phyloP scores from a whole-genome alignment of 2,888 invertebrate species.

The Colostygia pectinataria region DNA sequence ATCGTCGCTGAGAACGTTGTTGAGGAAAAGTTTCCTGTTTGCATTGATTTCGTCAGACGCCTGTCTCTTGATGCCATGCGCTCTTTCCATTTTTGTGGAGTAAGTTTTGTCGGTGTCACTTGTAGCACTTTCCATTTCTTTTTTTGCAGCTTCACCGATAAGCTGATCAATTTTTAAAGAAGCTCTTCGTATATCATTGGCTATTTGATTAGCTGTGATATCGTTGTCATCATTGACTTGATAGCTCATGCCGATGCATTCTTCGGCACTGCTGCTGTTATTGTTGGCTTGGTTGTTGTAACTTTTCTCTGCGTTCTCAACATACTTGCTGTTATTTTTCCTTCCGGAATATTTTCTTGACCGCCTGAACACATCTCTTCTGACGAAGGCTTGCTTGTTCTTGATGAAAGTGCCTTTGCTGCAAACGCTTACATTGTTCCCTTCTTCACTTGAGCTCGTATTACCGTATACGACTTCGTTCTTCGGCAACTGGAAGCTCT shows the following conservation, averaged over 20 bases:
- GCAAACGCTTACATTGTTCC: slow-evolving; percentile 63
- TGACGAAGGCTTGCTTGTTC: slow-evolving; percentile 80
- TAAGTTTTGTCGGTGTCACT: slow-evolving; percentile 77
- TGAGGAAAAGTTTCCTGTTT: slow-evolving; percentile 71
- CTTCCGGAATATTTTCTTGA: slow-evolving; percentile 78
- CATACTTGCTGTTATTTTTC: slow-evolving; percentile 67
- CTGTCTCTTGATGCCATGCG: slow-evolving; percentile 82
- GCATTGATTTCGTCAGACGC: slow-evolving; percentile 76
- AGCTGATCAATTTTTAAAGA: slow-evolving; percentile 83
- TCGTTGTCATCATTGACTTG: slow-evolving; percentile 82
- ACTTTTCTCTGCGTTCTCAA: slow-evolving; percentile 61
- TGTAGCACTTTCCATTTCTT: slow-evolving; percentile 55
- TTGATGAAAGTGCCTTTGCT: slow-evolving; percentile 83
- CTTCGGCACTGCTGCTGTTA: slow-evolving; percentile 76
- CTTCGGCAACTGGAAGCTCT: slow-evolving; percentile 78
- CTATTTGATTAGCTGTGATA: slow-evolving; percentile 79
- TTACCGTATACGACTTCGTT: slow-evolving; percentile 72
- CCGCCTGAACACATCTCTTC: slow-evolving; percentile 76
- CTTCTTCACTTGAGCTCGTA: slow-evolving; percentile 80
- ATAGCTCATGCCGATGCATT: slow-evolving; percentile 75
- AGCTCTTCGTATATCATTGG: slow-evolving; percentile 80
- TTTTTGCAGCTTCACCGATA: slow-evolving; percentile 71
- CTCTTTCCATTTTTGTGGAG: slow-evolving; percentile 81
- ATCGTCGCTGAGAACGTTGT: slow-evolving; percentile 71
- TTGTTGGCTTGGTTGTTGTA: slow-evolving; percentile 66